Evolutionary conservation across 2,113 vertebrate genomes (phyloP), one percentile per base, ranked within the genome.

Genomic region (Hippopotamus amphibius): DNA sequence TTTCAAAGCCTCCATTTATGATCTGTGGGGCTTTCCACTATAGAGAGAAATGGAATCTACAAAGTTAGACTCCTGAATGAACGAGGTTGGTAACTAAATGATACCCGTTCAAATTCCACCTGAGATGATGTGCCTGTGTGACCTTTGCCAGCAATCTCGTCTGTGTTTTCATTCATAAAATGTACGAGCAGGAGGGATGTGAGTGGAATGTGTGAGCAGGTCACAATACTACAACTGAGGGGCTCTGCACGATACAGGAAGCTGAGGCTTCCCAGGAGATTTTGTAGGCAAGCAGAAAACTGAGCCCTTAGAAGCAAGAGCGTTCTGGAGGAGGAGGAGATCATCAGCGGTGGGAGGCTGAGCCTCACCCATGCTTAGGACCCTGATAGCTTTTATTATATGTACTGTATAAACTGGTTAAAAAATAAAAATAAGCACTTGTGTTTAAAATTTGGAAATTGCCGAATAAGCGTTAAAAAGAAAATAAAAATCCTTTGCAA

Each of bases 371-470:
- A 6, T 48, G 6, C 71, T 79, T 68, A 71, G 7, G 46, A 90
- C 43, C 21, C 63, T n/a, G 41, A 55, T 6, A 93, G 11, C 4
- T 66, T 91, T 88, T 91, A 33, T 59, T 46, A 93, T 43, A 33
- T 82, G 2, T 65, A 14, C 19, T 15, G 7, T 68, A 24, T 71
- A 68, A 50, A 50, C n/a, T 83, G 50, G 22, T 69, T 76, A 84
- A 66, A 80, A 93, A 80, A 74, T n/a, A 92, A 77, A 79, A 77
- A 46, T 46, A 41, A 65, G 72, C 2, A 90, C 26, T 85, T 71
- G 41, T 89, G 19, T 81, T 95, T 33, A 69, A 95, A 84, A 46
- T 72, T 92, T 79, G 43, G 33, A 86, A 80, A 84, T 84, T 93
- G 15, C 21, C 85, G 7, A 85, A 24, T 65, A 68, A 94, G 3